Base-by-base conservation (phyloP, 1,140 invertebrate species). In the Pogonognathellus flavescens region DNA sequence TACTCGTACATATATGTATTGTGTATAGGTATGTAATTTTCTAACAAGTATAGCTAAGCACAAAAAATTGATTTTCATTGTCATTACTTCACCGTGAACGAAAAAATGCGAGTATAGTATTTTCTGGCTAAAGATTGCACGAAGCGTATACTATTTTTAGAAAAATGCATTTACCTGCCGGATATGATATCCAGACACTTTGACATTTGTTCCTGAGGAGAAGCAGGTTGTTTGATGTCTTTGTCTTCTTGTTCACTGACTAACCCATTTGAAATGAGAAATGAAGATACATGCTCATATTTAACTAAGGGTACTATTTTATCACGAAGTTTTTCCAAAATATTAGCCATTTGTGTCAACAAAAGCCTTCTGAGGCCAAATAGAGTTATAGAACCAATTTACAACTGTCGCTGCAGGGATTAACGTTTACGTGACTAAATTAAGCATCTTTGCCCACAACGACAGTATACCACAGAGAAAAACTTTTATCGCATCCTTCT, bases 211-310 rank as follows among this genome's bases (percentile, higher is more conserved):
- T 81, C 80, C 1, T 31, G 5, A 53, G 50, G 53, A 7, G n/a
- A 25, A 10, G 50, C 20, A 11, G 53, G 9, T 22, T 22, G n/a
- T 55, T 50, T 53, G 25, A 81, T 52, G n/a, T 81, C 80, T 11
- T 50, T 31, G 20, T 81, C 80, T 22, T 81, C 80, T 4, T 22
- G 49, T 55, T n/a, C 80, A 25, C n/a, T 55, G 4, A 81, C 53
- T 25, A 81, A 18, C 10, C 62, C 62, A 22, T 31, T 52, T 5
- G 80, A 22, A 9, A 11, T 53, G 13, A 81, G 49, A 11, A 53
- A 81, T 11, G 53, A 18, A 13, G 49, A n/a, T 13, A 81, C 50
- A 81, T 81, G 80, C 18, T 81, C 80, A 22, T 81, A 81, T 3
- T 55, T 81, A 22, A 81, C 53, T 81, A 53, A 53, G 2, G 80